Evolutionary conservation across 2,113 vertebrate genomes (phyloP).

Genomic region (Montifringilla adamsi): DNA sequence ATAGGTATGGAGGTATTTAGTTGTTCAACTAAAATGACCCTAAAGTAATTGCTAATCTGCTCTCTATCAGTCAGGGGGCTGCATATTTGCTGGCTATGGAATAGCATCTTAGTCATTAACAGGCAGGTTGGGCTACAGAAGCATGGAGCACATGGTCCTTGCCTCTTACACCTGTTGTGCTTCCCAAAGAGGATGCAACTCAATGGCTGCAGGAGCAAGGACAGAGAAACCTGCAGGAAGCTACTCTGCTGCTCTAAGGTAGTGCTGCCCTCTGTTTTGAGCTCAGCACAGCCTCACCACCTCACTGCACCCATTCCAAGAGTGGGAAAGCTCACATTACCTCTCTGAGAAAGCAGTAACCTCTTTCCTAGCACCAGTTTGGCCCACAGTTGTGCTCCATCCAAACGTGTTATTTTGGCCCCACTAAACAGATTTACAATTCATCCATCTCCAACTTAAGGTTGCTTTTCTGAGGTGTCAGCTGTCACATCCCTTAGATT

Average conservation of each 20-base stretch:
- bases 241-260: background rate
- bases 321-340: background rate
- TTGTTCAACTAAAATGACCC: background rate
- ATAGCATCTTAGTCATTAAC: background rate
- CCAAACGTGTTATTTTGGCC: background rate
- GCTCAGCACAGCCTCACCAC: background rate
- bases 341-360: background rate
- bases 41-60: background rate
- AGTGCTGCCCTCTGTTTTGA: background rate
- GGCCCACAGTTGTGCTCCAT: background rate
- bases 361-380: background rate
- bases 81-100: background rate
- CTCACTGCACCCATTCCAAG: background rate
- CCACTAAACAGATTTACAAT: background rate
- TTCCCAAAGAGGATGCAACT: background rate
- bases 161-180: background rate
- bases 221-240: background rate
- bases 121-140: accelerated
- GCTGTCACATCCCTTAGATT: accelerated
- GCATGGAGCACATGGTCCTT: accelerated
- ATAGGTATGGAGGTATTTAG: background rate
- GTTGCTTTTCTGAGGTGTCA: background rate
- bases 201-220: background rate
- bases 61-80: background rate
- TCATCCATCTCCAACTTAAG: background rate